Base-by-base conservation (phyloP, 1,140 invertebrate genomes). In the Conus ventricosus region DNA sequence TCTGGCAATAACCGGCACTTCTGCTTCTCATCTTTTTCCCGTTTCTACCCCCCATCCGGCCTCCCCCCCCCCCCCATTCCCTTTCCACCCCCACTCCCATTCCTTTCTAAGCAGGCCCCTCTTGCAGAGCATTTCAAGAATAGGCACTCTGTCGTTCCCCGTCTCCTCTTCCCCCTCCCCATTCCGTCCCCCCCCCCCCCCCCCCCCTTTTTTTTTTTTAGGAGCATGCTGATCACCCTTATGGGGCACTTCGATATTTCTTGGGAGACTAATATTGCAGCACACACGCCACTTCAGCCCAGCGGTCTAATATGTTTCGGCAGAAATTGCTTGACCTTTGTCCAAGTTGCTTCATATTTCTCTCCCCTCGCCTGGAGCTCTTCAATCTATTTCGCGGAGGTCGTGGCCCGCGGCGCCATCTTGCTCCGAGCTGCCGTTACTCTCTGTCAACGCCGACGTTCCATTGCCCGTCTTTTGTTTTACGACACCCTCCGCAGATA, bases 251-350 rank as follows among this genome's bases (percentile, higher is more conserved):
- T 89, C 55, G 75, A 87, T 53, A 75, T 89, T 85, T 78, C 84
- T 81, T 55, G 84, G 88, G 88, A 85, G 88, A 85, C 84, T 86
- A 86, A 89, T 89, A 89, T 89, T 89, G 88, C 78, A 86, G 88
- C 84, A 84, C 85, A 86, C 83, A 89, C 84, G 76, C 71, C 83
- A 86, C 71, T 85, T 85, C 84, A 54, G 84, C 75, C 67, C 81
- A 67, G 67, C 84, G 54, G 84, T 89, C 84, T 89, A 89, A 89
- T 89, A 89, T 89, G 88, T 89, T 85, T 89, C 88, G 88, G 88
- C 88, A 89, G 88, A 89, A 89, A 89, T 89, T 89, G 88, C 88
- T 86, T 89, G 88, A 89, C 88, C 88, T 89, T 86, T 89, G 88
- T 80, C 84, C 76, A 86, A 60, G 76, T 67, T 89, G 88, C 88